phyloP scores from a whole-genome alignment of 2,797 vertebrate genomes.

The Astyanax mexicanus region DNA sequence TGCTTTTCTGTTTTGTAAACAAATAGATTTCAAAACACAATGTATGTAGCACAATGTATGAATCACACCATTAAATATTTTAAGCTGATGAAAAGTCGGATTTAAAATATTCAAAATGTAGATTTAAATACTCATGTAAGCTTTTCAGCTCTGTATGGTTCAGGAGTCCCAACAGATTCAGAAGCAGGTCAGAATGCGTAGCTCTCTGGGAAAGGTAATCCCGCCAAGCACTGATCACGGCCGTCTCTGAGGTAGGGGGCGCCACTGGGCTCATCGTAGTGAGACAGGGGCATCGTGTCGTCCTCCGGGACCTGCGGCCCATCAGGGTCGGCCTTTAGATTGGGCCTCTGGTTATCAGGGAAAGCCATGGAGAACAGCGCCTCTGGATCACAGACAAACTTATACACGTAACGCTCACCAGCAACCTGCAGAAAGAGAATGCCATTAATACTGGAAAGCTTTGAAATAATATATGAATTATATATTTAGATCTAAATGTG shows the following conservation, averaged over 20 bases:
- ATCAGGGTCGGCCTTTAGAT: slow-evolving; percentile 88
- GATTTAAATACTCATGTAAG: too few species aligned
- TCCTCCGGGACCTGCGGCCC: slow-evolving; percentile 80
- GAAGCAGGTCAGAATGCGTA: slow-evolving; percentile 83
- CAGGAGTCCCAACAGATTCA: neutral
- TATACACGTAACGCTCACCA: slow-evolving; percentile 93
- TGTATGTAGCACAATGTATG: too few species aligned
- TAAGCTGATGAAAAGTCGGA: too few species aligned
- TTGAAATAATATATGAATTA: neutral
- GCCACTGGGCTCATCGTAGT: slow-evolving; percentile 82
- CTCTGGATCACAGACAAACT: slow-evolving; percentile 93
- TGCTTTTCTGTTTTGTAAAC: too few species aligned
- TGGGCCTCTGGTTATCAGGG: slow-evolving; percentile 90
- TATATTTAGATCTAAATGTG: too few species aligned
- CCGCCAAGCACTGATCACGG: slow-evolving; percentile 80
- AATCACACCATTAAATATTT: too few species aligned
- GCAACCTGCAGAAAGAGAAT: slow-evolving; percentile 81
- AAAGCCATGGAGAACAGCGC: slow-evolving; percentile 96
- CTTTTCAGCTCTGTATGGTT: too few species aligned
- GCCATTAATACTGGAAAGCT: neutral
- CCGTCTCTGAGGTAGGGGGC: slow-evolving; percentile 83
- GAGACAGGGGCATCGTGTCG: slow-evolving; percentile 83
- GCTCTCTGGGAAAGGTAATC: slow-evolving; percentile 83
- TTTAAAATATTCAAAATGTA: too few species aligned
- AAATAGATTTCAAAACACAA: too few species aligned